Base-by-base conservation (phyloP, 2,888 invertebrate genomes). In the Drosophila maculinotata region DNA sequence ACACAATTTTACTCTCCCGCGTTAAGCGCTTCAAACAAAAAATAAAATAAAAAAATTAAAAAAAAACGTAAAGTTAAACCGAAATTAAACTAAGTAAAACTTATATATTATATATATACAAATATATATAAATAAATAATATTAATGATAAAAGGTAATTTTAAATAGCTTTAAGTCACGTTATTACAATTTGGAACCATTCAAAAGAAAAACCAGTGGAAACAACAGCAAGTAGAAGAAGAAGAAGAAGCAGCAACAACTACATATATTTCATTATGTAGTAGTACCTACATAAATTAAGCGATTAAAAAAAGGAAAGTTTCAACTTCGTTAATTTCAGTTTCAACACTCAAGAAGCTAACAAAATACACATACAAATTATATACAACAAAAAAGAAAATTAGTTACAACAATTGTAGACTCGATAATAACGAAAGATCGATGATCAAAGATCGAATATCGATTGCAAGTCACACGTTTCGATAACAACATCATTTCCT, bases 1-100 rank as follows among this genome's bases (percentile, higher is more conserved):
- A 81, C 87, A 87, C 79, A 81, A 84, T 81, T 81, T 87, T 81
- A 87, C 64, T 81, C 87, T 79, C 84, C 84, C 87, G 84, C 80
- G 53, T 76, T 54, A 69, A 63, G 78, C 75, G 78, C 81, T 80
- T 68, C 67, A 77, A 58, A 36, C 31, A 35, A 62, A 67, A 60
- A 38, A 49, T 28, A 56, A 53, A 59, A 69, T 45, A 33, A 47
- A 38, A 57, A 31, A 39, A 36, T 17, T 8, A 42, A 35, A 15
- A 10, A 17, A 23, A 31, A 56, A 41, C 23, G 17, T 28, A 44
- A 28, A 42, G 52, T 17, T 8, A 33, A 47, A 36, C 33, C 25
- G 49, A 56, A 67, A 36, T 28, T 70, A 60, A 49, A 12, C 12
- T 76, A 76, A 70, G 58, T 17, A 42, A 48, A 47, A 47, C 36